A percentile compares a stretch with the other conserved stretches of the same genome.
phyloP scores from a whole-genome alignment of 2,888 invertebrate genomes.

The Biston betularia region DNA sequence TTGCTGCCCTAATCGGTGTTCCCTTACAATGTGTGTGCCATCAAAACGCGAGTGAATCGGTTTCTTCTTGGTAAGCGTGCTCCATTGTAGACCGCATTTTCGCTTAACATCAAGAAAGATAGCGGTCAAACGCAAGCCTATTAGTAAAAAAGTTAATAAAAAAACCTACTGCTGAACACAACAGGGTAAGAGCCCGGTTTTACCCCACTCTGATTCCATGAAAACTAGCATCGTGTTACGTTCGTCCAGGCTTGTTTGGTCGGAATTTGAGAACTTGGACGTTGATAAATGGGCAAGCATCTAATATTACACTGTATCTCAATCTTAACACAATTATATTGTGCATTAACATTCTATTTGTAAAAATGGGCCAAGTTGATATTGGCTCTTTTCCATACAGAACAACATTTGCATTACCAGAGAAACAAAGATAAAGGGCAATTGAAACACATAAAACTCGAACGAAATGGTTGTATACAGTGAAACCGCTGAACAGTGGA shows the following conservation, averaged over 20 bases:
- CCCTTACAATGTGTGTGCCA: too few relatives aligned
- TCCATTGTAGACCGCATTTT: too few relatives aligned
- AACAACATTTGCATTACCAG: not conserved
- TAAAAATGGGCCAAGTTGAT: not conserved
- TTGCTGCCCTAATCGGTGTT: too few relatives aligned
- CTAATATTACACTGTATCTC: not conserved
- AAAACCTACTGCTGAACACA: not conserved
- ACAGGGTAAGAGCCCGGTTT: not conserved
- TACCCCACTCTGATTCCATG: not conserved
- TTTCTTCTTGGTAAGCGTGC: too few relatives aligned
- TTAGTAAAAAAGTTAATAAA: too few relatives aligned
- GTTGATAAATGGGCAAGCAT: not conserved
- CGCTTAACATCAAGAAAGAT: too few relatives aligned
- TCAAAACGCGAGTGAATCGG: too few relatives aligned
- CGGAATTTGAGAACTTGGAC: conserved; percentile 1
- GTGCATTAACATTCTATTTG: not conserved
- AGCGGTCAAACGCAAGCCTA: too few relatives aligned
- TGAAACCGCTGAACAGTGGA: too few relatives aligned
- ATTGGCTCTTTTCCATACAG: not conserved
- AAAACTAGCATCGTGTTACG: not conserved
- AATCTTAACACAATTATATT: not conserved
- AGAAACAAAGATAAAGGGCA: not conserved
- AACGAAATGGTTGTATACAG: too few relatives aligned
- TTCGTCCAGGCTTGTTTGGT: not conserved
- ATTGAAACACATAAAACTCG: not conserved